Base-by-base conservation (phyloP, 2,113 vertebrate species). In the Elanoides forficatus region DNA sequence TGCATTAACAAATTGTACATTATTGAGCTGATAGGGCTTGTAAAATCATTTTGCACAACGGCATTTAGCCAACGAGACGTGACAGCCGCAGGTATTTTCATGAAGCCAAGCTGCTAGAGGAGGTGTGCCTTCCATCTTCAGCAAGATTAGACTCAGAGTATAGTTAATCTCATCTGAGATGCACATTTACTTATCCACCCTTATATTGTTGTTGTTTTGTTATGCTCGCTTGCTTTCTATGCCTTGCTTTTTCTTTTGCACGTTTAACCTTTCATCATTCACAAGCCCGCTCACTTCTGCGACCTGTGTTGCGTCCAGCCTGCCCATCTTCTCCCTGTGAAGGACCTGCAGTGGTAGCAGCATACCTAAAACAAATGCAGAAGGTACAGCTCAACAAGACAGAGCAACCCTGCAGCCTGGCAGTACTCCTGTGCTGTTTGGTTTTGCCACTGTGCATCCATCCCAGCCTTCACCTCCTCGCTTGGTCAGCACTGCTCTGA, bases 1-100 rank as follows among this genome's bases (percentile, higher is more conserved):
- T 75, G 84, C 81, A 82, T 87, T 90, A 94, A 73, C 68, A 93
- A 81, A 85, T 60, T 52, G 87, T 47, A 62, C 58, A 81, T 59
- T 88, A 67, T 67, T 50, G 76, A 84, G 81, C 63, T 84, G 68
- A 89, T 34, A n/a, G 63, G 75, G 50, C 75, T 74, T 27, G 60
- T 30, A 40, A 79, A 74, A 62, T 21, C 45, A 4, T 83, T 86
- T 13, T 10, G 52, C 48, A 32, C 16, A 22, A 59, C 0, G 16
- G 76, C 20, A 2, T 85, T 93, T 55, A 72, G 91, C 73, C 56
- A 65, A 67, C 10, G 11, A 87, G 74, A 47, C 1, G 1, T 75
- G 78, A 65, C 65, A 30, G 34, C 70, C 1, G 1, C 79, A 56
- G 84, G 84, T 91, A n/a, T 32, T 65, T 67, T 17, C 9, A 2